Percentiles rank a stretch among this genome's conserved stretches.
These are phyloP conservation scores for Dasyornis broadbenti DNA, from an alignment of 2,113 vertebrate genomes.

Conservation along the genomic window DNA sequence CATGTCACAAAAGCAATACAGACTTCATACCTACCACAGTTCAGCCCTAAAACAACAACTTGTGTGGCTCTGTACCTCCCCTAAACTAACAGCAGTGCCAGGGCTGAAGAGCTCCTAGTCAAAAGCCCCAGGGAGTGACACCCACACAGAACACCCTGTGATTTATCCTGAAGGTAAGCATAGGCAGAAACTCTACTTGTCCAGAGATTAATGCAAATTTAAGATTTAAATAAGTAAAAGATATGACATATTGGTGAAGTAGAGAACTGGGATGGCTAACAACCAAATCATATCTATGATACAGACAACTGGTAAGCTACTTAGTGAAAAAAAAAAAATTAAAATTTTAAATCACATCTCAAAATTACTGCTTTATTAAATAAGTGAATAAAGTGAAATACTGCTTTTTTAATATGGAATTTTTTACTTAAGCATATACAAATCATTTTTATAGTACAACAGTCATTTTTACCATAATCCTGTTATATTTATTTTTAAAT, in stretches of 20 bases:
- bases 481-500: background rate
- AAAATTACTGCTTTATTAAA: background rate
- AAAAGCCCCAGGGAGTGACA: background rate
- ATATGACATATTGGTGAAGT: background rate
- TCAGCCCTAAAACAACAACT: background rate
- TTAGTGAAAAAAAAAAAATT: background rate
- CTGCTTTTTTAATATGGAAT: background rate
- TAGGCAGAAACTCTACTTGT: background rate
- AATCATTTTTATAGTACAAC: background rate
- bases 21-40: background rate
- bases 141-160: background rate
- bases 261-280: background rate
- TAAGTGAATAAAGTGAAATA: background rate
- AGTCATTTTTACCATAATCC: background rate
- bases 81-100: background rate
- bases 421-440: background rate
- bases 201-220: background rate
- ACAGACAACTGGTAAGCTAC: background rate
- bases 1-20: background rate
- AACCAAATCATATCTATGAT: background rate
- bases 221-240: background rate
- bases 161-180: background rate
- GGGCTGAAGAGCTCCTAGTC: background rate
- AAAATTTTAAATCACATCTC: background rate
- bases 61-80: background rate